Conservation (phyloP, 1,140 invertebrate genomes). For the Solen grandis region DNA sequence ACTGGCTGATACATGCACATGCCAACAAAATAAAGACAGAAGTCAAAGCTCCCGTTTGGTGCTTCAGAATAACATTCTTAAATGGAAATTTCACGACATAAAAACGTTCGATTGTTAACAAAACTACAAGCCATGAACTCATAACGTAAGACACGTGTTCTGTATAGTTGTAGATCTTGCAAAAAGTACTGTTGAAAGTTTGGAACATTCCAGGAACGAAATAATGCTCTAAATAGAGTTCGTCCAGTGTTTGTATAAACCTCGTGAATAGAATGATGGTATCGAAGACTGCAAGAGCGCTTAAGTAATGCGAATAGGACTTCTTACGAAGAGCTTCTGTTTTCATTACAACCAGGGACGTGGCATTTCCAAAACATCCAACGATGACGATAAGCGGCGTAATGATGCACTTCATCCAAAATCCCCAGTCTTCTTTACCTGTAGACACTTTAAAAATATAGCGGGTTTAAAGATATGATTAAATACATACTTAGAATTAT, state of each 20-base stretch:
- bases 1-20: constrained; percentile 22
- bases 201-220: constrained; percentile 41
- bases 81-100: constrained; percentile 72
- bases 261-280: constrained; percentile 57
- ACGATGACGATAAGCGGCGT: constrained; percentile 62
- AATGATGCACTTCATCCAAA: constrained; percentile 59
- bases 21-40: constrained; percentile 67
- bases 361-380: constrained; percentile 68
- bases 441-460: no score
- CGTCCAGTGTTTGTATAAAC: constrained; percentile 47
- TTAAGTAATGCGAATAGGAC: constrained; percentile 69
- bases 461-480: no score
- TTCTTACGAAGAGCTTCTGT: constrained; percentile 60
- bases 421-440: constrained; percentile 59
- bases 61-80: constrained; percentile 62
- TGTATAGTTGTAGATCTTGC: constrained; percentile 67
- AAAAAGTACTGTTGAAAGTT: constrained; percentile 49
- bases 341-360: constrained; percentile 70
- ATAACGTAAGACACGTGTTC: constrained; percentile 68
- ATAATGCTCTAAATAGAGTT: constrained; percentile 36
- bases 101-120: constrained; percentile 70
- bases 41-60: constrained; percentile 61
- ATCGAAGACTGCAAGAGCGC: constrained; percentile 68
- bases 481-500: no score
- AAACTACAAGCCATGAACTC: constrained; percentile 72